Base-by-base conservation (phyloP, 2,888 invertebrate species). In the Mythimna vitellina region DNA sequence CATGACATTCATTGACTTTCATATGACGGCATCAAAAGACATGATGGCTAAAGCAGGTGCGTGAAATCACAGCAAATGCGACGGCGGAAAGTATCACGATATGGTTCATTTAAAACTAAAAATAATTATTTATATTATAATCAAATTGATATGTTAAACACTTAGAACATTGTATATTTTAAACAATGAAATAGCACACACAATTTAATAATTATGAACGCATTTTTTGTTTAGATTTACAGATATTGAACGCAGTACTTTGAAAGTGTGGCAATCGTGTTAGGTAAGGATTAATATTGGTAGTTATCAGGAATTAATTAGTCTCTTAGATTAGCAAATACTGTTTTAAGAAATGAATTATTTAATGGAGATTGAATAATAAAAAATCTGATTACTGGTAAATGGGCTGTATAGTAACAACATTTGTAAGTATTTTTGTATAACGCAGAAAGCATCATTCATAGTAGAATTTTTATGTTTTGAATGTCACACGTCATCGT, bases 401-500 rank as follows among this genome's bases (percentile, higher is more conserved):
- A 17, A 46, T 46, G 6, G 17, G 17, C 46, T 46, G 6, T 12
- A 46, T 46, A 57, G 17, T 42, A 17, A 32, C 0, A 58, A 20
- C 6, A 54, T 22, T 54, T 54, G 2, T 25, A 6, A 0, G 10
- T 14, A 4, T 42, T 14, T 5, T 53, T 53, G 9, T 53, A 22
- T 4, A 2, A 51, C 53, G 12, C 20, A 29, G 17, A 9, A 14
- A 42, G 14, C 14, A 4, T 12, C 20, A 49, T 0, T 14, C 4
- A 32, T 70, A 12, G 78, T 81, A 75, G 72, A 75, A 65, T 65
- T 83, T 77, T 49, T 14, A 1, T 62, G 62, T 51, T 54, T 56
- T 17, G 46, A 29, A 51, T 49, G 82, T 83, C 86, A 80, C 80
- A 81, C 86, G 70, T 80, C 75, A 90, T 76, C 91, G 90, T 93